Evolutionary conservation across 2,888 invertebrate genomes (phyloP).

Genomic region (Xestia xanthographa): DNA sequence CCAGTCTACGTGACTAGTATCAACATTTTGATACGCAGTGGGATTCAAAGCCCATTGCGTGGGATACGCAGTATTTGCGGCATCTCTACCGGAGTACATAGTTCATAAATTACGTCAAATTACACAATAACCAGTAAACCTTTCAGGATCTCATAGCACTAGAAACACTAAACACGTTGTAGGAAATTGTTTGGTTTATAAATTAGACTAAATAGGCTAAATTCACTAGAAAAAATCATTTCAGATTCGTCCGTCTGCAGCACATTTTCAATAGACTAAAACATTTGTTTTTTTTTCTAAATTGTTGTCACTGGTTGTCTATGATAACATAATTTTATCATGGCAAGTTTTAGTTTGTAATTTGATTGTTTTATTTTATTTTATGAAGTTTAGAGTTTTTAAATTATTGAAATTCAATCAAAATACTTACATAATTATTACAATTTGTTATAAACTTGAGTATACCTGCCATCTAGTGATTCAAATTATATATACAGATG

Average conservation of each 20-base stretch:
- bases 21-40: slow-evolving; percentile 94
- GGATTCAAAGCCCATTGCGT: slow-evolving; percentile 96
- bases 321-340: slow-evolving; percentile 22
- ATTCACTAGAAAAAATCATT: slow-evolving; percentile 46
- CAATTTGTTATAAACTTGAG: background rate
- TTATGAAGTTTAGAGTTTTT: too few relatives aligned
- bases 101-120: slow-evolving; percentile 64
- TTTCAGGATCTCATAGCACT: slow-evolving; percentile 51
- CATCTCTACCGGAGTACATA: slow-evolving; percentile 92
- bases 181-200: slow-evolving; percentile 30
- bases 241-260: slow-evolving; percentile 42
- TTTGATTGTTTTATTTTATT: too few relatives aligned
- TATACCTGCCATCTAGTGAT: slow-evolving; percentile 2
- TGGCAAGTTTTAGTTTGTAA: slow-evolving; percentile 8
- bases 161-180: slow-evolving; percentile 42
- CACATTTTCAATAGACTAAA: slow-evolving; percentile 64
- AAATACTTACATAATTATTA: background rate
- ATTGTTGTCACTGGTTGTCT: slow-evolving; percentile 38
- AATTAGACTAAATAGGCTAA: slow-evolving; percentile 37
- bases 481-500: fast-evolving
- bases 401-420: too few relatives aligned
- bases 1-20: slow-evolving; percentile 98
- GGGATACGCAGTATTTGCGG: slow-evolving; percentile 92
- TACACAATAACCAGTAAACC: slow-evolving; percentile 43
- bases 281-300: slow-evolving; percentile 32